phyloP scores from a whole-genome alignment of 2,113 vertebrate species.

The Thymallus thymallus region DNA sequence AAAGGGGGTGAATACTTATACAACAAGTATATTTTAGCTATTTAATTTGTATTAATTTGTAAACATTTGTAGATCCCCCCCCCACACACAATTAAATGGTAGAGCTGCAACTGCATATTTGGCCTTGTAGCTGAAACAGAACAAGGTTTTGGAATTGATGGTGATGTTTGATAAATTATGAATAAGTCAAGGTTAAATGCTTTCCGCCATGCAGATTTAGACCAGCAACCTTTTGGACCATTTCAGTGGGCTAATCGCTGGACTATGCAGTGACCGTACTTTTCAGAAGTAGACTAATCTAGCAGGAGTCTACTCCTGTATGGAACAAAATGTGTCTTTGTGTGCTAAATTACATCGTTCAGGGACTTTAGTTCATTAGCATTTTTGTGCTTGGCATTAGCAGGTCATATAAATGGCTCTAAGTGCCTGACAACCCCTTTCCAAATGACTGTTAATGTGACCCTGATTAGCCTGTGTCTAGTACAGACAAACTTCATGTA shows the following conservation, averaged over 20 bases:
- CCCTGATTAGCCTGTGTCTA: slow-evolving; percentile 59
- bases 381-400: slow-evolving; percentile 41
- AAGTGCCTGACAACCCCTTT: slow-evolving; percentile 38
- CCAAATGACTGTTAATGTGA: slow-evolving; percentile 57
- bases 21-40: too few relatives aligned
- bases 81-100: neutral
- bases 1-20: too few relatives aligned
- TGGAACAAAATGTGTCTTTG: slow-evolving; percentile 6
- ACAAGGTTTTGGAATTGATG: slow-evolving; percentile 1
- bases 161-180: slow-evolving; percentile 29
- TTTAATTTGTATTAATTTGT: too few relatives aligned
- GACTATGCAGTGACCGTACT: too few relatives aligned
- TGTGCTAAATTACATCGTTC: slow-evolving; percentile 38
- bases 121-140: neutral
- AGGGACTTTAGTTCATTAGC: slow-evolving; percentile 40
- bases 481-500: slow-evolving; percentile 63
- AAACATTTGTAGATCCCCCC: too few relatives aligned
- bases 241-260: neutral
- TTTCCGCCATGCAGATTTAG: neutral
- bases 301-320: neutral
- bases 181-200: slow-evolving; percentile 32
- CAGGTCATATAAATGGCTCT: slow-evolving; percentile 53
- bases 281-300: neutral
- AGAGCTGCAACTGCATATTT: neutral
- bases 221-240: slow-evolving; percentile 19